Evolutionary conservation across 2,113 vertebrate species (phyloP).

Genomic region (Saiga tatarica): DNA sequence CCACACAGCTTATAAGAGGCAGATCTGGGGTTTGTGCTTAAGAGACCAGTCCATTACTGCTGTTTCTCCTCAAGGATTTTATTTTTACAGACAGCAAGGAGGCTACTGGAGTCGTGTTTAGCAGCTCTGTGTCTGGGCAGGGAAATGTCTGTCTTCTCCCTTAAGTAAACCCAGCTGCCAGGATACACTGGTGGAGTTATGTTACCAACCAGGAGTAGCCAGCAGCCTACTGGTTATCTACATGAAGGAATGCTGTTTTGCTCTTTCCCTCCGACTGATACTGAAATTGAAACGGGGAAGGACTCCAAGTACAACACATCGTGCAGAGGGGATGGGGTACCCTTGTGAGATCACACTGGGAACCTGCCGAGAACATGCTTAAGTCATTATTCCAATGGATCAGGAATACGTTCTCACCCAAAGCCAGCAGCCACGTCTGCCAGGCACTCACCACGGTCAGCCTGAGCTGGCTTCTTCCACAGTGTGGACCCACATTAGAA

Average conservation of each 20-base stretch:
- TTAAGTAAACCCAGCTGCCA: constrained; percentile 44
- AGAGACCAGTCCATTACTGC: not conserved
- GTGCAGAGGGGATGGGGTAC: not conserved
- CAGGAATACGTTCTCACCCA: constrained; percentile 10
- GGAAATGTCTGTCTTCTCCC: not conserved
- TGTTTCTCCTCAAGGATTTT: constrained; percentile 32
- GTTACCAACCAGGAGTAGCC: constrained; percentile 50
- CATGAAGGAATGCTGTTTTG: constrained; percentile 64
- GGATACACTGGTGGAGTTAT: constrained; percentile 40
- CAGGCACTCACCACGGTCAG: not conserved
- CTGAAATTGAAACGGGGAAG: constrained; percentile 55
- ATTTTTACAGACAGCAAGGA: constrained; percentile 32
- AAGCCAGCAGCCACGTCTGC: not conserved
- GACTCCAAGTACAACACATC: constrained; percentile 52
- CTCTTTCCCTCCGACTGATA: constrained; percentile 56
- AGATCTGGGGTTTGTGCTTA: not conserved
- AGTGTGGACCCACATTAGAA: not conserved
- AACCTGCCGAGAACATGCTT: constrained; percentile 33
- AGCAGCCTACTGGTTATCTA: constrained; percentile 60
- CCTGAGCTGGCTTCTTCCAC: constrained; percentile 21
- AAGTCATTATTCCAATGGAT: constrained; percentile 61
- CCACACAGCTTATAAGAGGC: not conserved
- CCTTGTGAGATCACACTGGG: constrained; percentile 33
- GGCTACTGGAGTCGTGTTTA: constrained; percentile 2
- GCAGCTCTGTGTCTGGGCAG: constrained; percentile 26